These are phyloP conservation scores for Gymnocephalus cernua DNA, from an alignment of 2,113 vertebrate species.

Conservation along the genomic window DNA sequence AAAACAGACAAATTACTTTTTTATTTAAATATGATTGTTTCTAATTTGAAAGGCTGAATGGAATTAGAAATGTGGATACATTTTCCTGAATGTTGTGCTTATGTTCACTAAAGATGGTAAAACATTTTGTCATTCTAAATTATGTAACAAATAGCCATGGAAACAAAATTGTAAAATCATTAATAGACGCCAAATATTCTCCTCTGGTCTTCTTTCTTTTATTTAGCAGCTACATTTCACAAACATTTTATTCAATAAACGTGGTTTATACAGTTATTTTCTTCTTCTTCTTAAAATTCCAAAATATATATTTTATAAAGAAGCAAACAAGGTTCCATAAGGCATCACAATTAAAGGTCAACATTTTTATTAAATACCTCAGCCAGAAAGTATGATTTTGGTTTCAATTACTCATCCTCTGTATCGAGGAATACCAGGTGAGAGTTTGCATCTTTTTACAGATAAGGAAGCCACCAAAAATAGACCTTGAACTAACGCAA, in stretches of 20 bases:
- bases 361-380: constrained; percentile 2
- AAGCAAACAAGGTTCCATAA: not conserved
- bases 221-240: not conserved
- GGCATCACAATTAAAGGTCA: not conserved
- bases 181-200: not conserved
- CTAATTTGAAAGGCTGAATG: not conserved
- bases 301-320: not conserved
- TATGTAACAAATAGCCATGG: not conserved
- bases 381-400: not conserved
- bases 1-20: not conserved
- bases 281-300: not conserved
- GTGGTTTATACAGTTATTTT: not conserved
- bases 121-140: not conserved
- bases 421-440: not conserved
- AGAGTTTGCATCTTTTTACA: not conserved
- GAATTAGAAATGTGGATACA: not conserved
- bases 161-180: not conserved
- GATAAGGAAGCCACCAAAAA: not conserved
- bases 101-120: not conserved
- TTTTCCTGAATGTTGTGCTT: not conserved
- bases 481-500: not conserved
- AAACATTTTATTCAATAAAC: not conserved
- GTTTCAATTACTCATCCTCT: not conserved
- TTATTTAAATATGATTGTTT: not conserved
- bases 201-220: not conserved